Evolutionary conservation across 2,113 vertebrate species (phyloP).

Genomic region (Oreochromis niloticus): DNA sequence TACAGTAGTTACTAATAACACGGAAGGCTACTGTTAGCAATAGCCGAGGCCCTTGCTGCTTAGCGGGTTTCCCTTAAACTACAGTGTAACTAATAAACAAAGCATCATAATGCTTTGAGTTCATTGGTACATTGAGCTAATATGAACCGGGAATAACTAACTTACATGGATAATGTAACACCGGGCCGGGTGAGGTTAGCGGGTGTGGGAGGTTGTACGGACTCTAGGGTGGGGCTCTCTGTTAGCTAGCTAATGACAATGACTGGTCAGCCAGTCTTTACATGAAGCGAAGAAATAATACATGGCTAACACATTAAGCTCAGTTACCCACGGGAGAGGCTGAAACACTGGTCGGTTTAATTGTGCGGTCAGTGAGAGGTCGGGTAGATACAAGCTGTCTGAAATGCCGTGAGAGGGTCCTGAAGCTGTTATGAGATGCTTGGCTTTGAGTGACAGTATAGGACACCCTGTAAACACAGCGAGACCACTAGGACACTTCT

Average conservation of each 20-base stretch:
- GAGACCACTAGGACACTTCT: neutral
- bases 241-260: constrained; percentile 5
- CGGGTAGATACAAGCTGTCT: neutral
- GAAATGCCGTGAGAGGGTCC: neutral
- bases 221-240: constrained; percentile 52
- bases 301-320: neutral
- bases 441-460: neutral
- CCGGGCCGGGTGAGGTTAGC: neutral
- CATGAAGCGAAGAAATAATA: neutral
- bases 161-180: neutral
- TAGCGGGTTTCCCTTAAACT: neutral
- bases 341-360: neutral
- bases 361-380: neutral
- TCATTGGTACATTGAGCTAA: neutral
- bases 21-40: constrained; percentile 26
- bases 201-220: neutral
- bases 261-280: neutral
- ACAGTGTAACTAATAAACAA: neutral
- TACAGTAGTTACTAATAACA: neutral
- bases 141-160: rapidly evolving
- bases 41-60: neutral
- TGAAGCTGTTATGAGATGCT: neutral
- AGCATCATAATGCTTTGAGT: neutral
- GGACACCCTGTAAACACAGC: neutral
- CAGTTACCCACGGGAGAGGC: neutral